Conservation (phyloP, 1,140 invertebrate genomes). For the Ips typographus region DNA sequence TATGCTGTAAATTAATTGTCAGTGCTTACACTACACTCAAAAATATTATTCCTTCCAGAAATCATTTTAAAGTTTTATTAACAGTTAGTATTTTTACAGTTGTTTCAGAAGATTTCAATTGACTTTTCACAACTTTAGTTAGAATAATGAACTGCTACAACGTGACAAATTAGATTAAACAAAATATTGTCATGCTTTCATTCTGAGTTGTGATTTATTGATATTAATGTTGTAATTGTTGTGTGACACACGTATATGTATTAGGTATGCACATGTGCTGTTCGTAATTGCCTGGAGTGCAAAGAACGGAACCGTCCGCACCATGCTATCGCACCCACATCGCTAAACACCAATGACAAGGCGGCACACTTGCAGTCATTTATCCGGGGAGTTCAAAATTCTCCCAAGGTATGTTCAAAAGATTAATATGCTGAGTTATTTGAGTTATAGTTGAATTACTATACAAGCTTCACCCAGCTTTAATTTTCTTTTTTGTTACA, state of each 20-base stretch:
- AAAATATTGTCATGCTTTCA: background rate
- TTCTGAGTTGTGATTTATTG: background rate
- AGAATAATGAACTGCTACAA: no score
- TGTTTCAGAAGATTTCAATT: no score
- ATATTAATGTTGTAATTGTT: conserved; percentile 27
- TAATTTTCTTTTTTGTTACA: no score
- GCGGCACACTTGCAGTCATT: conserved; percentile 79
- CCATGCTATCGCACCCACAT: conserved; percentile 52
- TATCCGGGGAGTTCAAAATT: conserved; percentile 82
- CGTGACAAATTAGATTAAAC: background rate
- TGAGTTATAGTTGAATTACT: no score
- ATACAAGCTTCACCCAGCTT: no score
- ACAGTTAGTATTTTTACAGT: no score
- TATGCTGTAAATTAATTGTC: no score
- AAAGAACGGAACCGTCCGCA: conserved; percentile 84
- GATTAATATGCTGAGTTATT: no score
- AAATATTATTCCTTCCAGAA: no score
- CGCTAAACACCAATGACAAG: conserved; percentile 58
- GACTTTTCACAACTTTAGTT: no score
- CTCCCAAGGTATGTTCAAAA: conserved; percentile 72
- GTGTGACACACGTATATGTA: conserved; percentile 53
- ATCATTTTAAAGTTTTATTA: no score
- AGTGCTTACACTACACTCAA: no score
- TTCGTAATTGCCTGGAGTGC: conserved; percentile 97
- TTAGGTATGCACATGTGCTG: conserved; percentile 95